Evolutionary conservation across 2,888 invertebrate species (phyloP), one percentile per base, ranked within the genome.

Genomic region (Brachylomia viminalis): DNA sequence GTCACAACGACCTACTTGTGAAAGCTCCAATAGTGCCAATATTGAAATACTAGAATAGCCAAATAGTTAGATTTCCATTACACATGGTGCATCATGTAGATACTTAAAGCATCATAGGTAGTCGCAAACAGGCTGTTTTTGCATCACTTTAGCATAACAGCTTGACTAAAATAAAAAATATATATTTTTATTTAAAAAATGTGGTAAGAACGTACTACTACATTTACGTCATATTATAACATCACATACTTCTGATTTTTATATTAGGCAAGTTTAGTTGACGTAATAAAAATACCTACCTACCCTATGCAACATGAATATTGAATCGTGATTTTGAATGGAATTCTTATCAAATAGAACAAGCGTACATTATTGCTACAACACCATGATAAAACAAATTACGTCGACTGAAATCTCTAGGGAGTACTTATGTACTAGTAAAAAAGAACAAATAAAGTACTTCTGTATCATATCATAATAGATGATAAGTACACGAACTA

Each of bases 361-460:
- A 49, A 6, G 76, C 66, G 65, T 70, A 80, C 23, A 76, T 75
- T 6, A 56, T 76, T 56, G 65, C n/a, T 6, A 56, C 69, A 70
- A 81, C 30, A 80, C 81, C 59, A 76, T 45, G 76, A 80, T 80
- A 80, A 81, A 49, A 13, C 13, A 49, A 61, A 66, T 56, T 76
- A 80, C 70, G 76, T 66, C 42, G 47, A 47, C 23, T 49, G 7
- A 33, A 61, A 70, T 66, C 54, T 54, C 54, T 59, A 65, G 68
- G 75, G 58, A 66, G 27, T 65, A 52, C 2, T 6, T 23, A 49
- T 0, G 15, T 33, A 23, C 30, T 52, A 75, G 38, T 47, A 65
- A 65, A 65, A 49, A 65, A 45, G 17, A 11, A 66, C 10, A 42
- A 52, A 38, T 7, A 49, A 62, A 74, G 64, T 42, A 17, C 42